Conservation (phyloP, 2,113 vertebrate genomes). For the Crocuta crocuta region DNA sequence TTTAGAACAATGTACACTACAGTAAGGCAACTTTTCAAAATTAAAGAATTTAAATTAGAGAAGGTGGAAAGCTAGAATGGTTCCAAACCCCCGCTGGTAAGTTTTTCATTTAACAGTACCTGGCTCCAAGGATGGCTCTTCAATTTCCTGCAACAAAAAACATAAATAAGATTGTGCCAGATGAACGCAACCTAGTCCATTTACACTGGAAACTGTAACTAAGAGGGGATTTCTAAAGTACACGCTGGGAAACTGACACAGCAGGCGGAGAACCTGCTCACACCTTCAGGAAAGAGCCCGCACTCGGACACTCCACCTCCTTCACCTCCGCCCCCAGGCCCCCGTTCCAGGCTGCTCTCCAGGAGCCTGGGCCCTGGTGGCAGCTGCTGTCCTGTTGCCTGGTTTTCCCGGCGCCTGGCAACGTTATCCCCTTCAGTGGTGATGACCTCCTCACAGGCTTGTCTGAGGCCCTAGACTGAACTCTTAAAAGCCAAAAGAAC, state of each 20-base stretch:
- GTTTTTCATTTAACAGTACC: conserved; percentile 92
- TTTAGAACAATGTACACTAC: conserved; percentile 82
- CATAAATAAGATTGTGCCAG: conserved; percentile 41
- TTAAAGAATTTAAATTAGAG: conserved; percentile 85
- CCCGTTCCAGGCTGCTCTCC: background rate
- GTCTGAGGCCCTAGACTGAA: background rate
- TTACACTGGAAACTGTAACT: background rate
- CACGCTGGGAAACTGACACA: background rate
- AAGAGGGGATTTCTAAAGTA: background rate
- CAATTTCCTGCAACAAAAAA: conserved; percentile 87
- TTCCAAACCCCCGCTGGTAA: conserved; percentile 71
- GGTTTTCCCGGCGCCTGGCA: background rate
- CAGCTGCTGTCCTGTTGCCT: background rate
- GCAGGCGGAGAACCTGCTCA: background rate
- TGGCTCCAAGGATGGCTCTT: conserved; percentile 90
- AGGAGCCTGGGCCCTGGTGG: background rate
- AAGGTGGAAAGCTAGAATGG: conserved; percentile 80
- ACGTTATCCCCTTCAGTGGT: background rate
- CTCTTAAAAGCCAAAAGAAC: background rate
- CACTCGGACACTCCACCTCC: background rate
- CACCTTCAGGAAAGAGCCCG: background rate
- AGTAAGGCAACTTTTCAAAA: conserved; percentile 77
- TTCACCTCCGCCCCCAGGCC: background rate
- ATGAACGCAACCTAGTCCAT: background rate
- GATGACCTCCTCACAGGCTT: background rate